Evolutionary conservation across 64 coral and sea anemone species (phyloP).

Genomic region (Actinia equina): DNA sequence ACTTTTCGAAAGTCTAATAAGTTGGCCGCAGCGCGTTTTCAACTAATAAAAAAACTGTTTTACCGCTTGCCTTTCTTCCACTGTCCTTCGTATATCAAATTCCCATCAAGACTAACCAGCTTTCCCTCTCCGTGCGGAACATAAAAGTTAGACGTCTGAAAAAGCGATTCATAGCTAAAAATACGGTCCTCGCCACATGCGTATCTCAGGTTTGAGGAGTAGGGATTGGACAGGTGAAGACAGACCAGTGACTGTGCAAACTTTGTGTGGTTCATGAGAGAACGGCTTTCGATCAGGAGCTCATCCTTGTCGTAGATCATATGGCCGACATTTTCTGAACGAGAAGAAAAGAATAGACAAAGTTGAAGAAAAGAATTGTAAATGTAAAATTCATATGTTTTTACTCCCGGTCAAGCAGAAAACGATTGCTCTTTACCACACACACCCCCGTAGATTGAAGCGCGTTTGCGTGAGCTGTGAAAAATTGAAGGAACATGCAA

Average conservation of each 20-base stretch:
- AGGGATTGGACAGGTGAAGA: neutral
- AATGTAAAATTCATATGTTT: too few relatives aligned
- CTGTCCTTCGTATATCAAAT: conserved; percentile 31
- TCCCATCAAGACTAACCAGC: conserved; percentile 12
- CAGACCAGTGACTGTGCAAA: conserved; percentile 12
- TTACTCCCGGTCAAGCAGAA: too few relatives aligned
- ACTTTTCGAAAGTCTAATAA: too few relatives aligned
- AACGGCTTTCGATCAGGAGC: conserved; percentile 5
- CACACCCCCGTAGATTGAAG: too few relatives aligned
- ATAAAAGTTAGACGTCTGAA: neutral
- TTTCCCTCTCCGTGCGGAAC: conserved; percentile 38
- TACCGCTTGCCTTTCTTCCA: conserved; percentile 30
- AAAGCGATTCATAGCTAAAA: neutral
- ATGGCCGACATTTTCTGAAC: neutral
- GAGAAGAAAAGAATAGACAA: too few relatives aligned
- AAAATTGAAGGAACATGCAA: too few relatives aligned
- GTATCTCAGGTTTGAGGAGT: neutral
- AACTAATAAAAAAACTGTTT: neutral
- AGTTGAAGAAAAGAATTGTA: too few relatives aligned
- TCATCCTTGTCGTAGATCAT: neutral
- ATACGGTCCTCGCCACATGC: neutral
- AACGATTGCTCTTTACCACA: too few relatives aligned
- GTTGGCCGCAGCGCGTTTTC: too few relatives aligned
- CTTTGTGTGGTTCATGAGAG: conserved; percentile 16
- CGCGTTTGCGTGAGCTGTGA: too few relatives aligned